Evolutionary conservation across 2,888 invertebrate species (phyloP).

Genomic region (Thereva unica): DNA sequence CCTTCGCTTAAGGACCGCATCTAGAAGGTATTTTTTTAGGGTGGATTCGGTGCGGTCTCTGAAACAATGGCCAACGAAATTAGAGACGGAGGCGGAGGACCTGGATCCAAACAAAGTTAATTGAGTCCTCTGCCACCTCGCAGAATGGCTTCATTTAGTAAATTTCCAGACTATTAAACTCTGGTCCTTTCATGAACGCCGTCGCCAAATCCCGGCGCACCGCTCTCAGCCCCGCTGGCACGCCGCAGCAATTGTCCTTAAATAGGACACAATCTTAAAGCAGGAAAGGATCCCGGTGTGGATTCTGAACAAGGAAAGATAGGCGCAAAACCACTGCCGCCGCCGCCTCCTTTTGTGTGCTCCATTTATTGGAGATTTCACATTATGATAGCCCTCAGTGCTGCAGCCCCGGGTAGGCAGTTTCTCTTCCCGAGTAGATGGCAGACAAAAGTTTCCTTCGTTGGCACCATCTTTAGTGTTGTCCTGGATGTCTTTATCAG

Average conservation of each 20-base stretch:
- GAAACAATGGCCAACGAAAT: constrained; percentile 18
- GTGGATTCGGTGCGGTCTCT: background rate
- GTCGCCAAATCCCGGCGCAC: constrained; percentile 36
- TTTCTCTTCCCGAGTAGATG: constrained; percentile 26
- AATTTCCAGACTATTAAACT: constrained; percentile 47
- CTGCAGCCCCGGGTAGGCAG: constrained; percentile 17
- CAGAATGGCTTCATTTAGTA: constrained; percentile 44
- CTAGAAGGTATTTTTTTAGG: background rate
- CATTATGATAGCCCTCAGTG: constrained; percentile 34
- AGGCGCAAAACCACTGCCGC: constrained; percentile 41
- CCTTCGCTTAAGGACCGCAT: constrained; percentile 6
- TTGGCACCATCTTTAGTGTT: constrained; percentile 11
- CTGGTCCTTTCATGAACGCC: constrained; percentile 41
- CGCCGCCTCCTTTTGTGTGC: constrained; percentile 37
- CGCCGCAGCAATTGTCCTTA: constrained; percentile 22
- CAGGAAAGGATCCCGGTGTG: background rate
- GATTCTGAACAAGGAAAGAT: constrained; percentile 15
- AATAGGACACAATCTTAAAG: constrained; percentile 3
- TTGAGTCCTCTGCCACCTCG: constrained; percentile 41
- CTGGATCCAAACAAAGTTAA: constrained; percentile 43
- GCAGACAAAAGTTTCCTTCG: constrained; percentile 21
- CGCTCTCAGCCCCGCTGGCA: constrained; percentile 36
- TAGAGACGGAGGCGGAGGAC: constrained; percentile 3
- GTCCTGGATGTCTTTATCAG: constrained; percentile 28
- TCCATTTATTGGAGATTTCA: constrained; percentile 36